Conservation (phyloP, 2,888 invertebrate species). For the Eupithecia tripunctaria region DNA sequence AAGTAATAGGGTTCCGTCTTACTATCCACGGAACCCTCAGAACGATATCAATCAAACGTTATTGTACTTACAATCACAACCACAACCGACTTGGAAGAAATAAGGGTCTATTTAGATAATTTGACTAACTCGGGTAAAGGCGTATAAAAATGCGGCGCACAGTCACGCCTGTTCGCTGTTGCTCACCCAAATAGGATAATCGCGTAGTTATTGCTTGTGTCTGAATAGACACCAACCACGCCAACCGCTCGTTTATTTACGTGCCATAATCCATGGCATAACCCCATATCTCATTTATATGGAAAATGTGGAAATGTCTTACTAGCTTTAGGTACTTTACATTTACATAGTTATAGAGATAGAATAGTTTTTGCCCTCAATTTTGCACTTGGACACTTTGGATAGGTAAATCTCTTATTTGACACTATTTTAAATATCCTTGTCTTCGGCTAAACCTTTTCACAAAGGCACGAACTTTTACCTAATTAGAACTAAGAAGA, state of each 20-base stretch:
- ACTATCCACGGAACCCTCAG: too few species aligned
- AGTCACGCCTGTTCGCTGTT: slow-evolving; percentile 75
- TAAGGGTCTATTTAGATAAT: slow-evolving; percentile 47
- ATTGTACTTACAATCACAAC: slow-evolving; percentile 27
- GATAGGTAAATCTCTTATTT: background rate
- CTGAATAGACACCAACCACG: slow-evolving; percentile 80
- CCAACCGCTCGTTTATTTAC: slow-evolving; percentile 81
- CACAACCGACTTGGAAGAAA: slow-evolving; percentile 33
- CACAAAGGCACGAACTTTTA: too few species aligned
- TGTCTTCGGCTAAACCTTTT: too few species aligned
- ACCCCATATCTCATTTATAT: slow-evolving; percentile 67
- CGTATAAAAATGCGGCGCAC: slow-evolving; percentile 63
- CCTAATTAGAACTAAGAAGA: too few species aligned
- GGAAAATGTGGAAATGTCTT: slow-evolving; percentile 59
- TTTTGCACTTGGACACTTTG: background rate
- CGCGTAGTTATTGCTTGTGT: slow-evolving; percentile 75
- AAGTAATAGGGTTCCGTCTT: too few species aligned
- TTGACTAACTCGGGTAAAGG: slow-evolving; percentile 60
- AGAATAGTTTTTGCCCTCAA: background rate
- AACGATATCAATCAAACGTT: slow-evolving; percentile 31
- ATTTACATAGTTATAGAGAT: background rate
- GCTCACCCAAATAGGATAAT: slow-evolving; percentile 77
- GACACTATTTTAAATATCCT: background rate
- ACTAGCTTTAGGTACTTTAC: slow-evolving; percentile 30
- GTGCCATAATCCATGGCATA: slow-evolving; percentile 63